A percentile compares a stretch with the other conserved stretches of the same genome.
Evolutionary conservation across 2,797 vertebrate species (phyloP).

Genomic region (Aselliscus stoliczkanus): DNA sequence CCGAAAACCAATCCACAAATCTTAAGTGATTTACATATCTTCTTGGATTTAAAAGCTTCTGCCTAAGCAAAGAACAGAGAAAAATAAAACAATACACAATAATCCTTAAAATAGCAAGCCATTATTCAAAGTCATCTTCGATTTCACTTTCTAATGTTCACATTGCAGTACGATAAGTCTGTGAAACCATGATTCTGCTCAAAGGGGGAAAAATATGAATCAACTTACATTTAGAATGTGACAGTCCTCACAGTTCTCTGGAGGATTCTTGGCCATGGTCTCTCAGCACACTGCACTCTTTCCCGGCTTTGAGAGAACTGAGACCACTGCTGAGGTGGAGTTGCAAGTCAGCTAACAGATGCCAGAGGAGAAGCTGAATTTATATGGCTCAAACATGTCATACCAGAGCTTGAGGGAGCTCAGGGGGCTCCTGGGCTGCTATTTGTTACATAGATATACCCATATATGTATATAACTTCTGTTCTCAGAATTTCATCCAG

Average conservation of each 20-base stretch:
- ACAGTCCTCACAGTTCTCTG: conserved; percentile 71
- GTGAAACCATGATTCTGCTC: conserved; percentile 9
- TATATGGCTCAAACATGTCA: conserved; percentile 70
- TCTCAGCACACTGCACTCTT: conserved; percentile 54
- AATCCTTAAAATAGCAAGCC: conserved; percentile 53
- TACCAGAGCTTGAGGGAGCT: conserved; percentile 50
- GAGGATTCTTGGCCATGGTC: conserved; percentile 79
- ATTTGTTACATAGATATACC: conserved; percentile 71
- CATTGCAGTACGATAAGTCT: conserved; percentile 42
- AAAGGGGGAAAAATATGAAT: conserved; percentile 46
- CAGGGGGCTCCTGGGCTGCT: conserved; percentile 40
- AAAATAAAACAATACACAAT: conserved; percentile 50
- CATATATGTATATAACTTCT: conserved; percentile 74
- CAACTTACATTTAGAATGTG: conserved; percentile 80
- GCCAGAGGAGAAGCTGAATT: conserved; percentile 67
- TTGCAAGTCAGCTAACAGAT: conserved; percentile 66
- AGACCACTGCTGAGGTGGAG: conserved; percentile 77
- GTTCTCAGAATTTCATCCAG: conserved; percentile 69
- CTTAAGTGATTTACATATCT: conserved; percentile 84
- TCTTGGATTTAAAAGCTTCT: conserved; percentile 84
- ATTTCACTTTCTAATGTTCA: conserved; percentile 50
- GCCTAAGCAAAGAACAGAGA: conserved; percentile 81
- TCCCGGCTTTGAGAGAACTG: conserved; percentile 56
- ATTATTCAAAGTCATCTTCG: conserved; percentile 55
- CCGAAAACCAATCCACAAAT: conserved; percentile 84